Evolutionary conservation across 2,113 vertebrate genomes (phyloP).

Genomic region (Aleadryas rufinucha): DNA sequence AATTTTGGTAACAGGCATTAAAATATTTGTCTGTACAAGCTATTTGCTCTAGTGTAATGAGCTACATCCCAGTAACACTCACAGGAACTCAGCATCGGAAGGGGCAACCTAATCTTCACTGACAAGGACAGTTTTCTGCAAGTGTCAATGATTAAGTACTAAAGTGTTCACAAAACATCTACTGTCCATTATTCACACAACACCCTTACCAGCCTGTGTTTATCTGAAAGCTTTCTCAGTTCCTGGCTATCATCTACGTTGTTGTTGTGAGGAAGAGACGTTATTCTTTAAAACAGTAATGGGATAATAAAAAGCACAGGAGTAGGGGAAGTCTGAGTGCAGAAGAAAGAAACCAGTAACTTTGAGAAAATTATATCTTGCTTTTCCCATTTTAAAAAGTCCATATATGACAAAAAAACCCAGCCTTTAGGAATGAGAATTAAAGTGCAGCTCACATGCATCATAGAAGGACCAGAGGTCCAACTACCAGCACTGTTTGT

Average conservation of each 20-base stretch:
- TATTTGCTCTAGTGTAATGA: background rate
- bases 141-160: background rate
- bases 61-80: background rate
- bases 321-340: background rate
- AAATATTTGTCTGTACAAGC: background rate
- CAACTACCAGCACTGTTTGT: background rate
- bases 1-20: background rate
- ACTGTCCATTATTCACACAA: background rate
- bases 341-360: background rate
- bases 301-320: background rate
- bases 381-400: background rate
- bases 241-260: background rate
- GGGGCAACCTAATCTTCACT: background rate
- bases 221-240: background rate
- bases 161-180: background rate
- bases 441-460: background rate
- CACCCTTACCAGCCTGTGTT: background rate
- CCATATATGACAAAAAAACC: background rate
- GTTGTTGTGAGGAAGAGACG: background rate
- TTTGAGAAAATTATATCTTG: background rate
- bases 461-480: background rate
- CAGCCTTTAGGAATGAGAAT: background rate
- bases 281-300: background rate
- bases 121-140: background rate
- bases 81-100: background rate